Percentiles rank a stretch among this genome's conserved stretches.
These are phyloP conservation scores for Agrypnia vestita DNA, from an alignment of 1,140 invertebrate species.

Conservation along the genomic window DNA sequence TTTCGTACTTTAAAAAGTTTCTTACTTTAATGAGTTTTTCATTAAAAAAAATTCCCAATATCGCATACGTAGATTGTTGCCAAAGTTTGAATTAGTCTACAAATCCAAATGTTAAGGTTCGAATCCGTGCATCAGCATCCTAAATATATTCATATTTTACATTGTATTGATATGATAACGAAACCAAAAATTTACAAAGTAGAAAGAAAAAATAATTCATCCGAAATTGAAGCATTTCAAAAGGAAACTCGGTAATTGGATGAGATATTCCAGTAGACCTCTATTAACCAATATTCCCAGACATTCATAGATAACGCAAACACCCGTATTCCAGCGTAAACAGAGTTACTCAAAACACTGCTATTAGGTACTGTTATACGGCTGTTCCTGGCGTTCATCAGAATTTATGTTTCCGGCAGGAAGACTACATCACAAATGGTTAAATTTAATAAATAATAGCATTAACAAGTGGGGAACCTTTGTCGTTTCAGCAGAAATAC, in stretches of 20 bases:
- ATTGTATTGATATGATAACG: too few relatives aligned
- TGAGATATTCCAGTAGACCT: not conserved
- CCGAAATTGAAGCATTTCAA: not conserved
- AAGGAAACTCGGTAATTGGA: not conserved
- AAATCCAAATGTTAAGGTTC: too few relatives aligned
- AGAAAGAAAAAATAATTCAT: not conserved
- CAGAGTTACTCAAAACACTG: slow-evolving; percentile 15
- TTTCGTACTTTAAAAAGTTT: too few relatives aligned
- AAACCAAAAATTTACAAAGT: too few relatives aligned
- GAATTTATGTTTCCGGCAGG: slow-evolving; percentile 58
- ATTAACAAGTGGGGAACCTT: not conserved
- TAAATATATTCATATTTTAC: not conserved
- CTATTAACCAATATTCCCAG: not conserved
- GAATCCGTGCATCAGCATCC: too few relatives aligned
- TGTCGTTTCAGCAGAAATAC: not conserved
- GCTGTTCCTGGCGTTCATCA: slow-evolving; percentile 44
- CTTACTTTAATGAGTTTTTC: too few relatives aligned
- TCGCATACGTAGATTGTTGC: too few relatives aligned
- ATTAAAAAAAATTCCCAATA: too few relatives aligned
- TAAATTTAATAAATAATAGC: slow-evolving; percentile 34
- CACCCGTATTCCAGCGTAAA: slow-evolving; percentile 19
- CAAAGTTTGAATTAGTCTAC: too few relatives aligned
- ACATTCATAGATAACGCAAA: slow-evolving; percentile 23
- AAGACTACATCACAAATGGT: slow-evolving; percentile 43
- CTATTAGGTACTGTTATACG: not conserved